Base-by-base conservation (phyloP, 2,113 vertebrate species). In the Glareola pratincola region DNA sequence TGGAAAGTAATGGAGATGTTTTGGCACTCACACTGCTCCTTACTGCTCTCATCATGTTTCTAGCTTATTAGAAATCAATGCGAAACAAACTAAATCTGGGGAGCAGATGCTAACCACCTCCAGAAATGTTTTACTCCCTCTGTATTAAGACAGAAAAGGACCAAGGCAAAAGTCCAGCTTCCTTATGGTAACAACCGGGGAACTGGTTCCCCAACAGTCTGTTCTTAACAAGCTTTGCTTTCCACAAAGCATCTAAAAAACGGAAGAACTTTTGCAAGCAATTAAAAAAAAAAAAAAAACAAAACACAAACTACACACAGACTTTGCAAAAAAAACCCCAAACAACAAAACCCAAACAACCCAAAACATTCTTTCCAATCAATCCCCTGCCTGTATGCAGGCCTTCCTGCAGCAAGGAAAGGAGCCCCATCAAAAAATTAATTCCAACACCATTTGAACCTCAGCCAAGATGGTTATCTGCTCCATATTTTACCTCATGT, bases 41-140 rank as follows among this genome's bases (percentile, higher is more conserved):
- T 57, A 29, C 53, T 53, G 2, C 53, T 87, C 68, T 66, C 8
- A 0, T n/a, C 71, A 4, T 79, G 53, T 62, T 96, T 91, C 22
- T 68, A 69, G 37, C 62, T 69, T 82, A 91, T 88, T 90, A 92
- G 67, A 94, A 92, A 97, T 59, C 66, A 62, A 93, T 48, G 30
- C 19, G 39, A 64, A 91, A 50, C 67, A 72, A 86, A 50, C n/a
- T 78, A 81, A 88, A 54, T 64, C 60, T 66, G 91, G 43, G 74
- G 79, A 89, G 69, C 86, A 95, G 86, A 91, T 73, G 32, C 66
- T 87, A 57, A 64, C 29, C 1, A 1, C 62, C 73, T 95, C 80
- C 88, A 81, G 69, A 95, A 91, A n/a, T 4, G 7, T 37, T 67
- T 37, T 41, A 57, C 39, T 69, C 48, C 23, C 45, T 72, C 3